Conservation (phyloP, 2,113 vertebrate species). For the Zonotrichia leucophrys region DNA sequence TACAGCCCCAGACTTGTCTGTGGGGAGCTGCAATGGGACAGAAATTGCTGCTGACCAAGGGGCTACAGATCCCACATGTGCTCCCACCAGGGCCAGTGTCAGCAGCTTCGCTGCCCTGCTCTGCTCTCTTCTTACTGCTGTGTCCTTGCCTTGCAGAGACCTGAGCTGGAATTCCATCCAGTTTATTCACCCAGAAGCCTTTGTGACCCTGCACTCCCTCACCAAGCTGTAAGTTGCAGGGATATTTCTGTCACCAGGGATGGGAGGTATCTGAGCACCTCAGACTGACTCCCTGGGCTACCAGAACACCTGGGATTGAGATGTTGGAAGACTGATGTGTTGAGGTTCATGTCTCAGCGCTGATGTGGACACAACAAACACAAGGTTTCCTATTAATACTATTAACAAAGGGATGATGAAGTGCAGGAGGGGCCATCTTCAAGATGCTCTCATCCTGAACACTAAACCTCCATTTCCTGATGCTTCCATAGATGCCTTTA, state of each 20-base stretch:
- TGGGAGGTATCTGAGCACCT: background rate
- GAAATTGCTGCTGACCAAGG: background rate
- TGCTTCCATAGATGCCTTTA: background rate
- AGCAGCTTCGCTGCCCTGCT: background rate
- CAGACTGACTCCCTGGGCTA: background rate
- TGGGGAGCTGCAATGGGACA: background rate
- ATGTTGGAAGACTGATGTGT: background rate
- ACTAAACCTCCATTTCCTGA: background rate
- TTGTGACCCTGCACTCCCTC: slow-evolving; percentile 84
- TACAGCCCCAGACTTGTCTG: background rate
- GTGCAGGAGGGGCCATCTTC: background rate
- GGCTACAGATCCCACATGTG: background rate
- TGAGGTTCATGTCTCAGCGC: background rate
- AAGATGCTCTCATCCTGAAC: background rate
- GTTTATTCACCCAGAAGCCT: slow-evolving; percentile 89
- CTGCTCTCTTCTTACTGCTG: background rate
- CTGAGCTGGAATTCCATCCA: slow-evolving; percentile 90
- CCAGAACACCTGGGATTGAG: background rate
- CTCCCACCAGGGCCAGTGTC: fast-evolving
- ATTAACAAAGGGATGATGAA: background rate
- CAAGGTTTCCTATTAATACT: background rate
- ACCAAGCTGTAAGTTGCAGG: slow-evolving; percentile 88
- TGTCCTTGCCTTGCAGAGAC: slow-evolving; percentile 78
- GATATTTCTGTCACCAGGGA: background rate
- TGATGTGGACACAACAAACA: background rate